Percentiles rank a stretch among this genome's conserved stretches.
Evolutionary conservation across 1,140 invertebrate species (phyloP).

Genomic region (Lerema accius): DNA sequence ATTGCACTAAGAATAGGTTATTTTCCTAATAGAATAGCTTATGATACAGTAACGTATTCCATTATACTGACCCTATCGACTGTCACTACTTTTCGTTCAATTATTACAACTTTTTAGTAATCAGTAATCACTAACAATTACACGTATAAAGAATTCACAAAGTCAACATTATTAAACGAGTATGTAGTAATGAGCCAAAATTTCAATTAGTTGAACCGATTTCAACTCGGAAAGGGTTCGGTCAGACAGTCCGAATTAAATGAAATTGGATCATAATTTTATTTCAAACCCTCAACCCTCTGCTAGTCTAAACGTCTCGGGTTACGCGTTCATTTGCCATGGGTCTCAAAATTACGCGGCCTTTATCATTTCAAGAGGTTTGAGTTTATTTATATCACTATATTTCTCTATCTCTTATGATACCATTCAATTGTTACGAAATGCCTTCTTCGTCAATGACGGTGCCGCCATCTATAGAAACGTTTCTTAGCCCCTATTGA

Average conservation of each 20-base stretch:
- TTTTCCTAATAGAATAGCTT: too few relatives aligned
- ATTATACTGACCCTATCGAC: too few relatives aligned
- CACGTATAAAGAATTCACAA: neutral
- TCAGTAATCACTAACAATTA: neutral
- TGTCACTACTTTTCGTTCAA: too few relatives aligned
- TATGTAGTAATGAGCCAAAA: neutral
- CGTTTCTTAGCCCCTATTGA: too few relatives aligned
- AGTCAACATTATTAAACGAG: neutral
- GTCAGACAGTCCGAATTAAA: constrained; percentile 7
- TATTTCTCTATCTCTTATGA: too few relatives aligned
- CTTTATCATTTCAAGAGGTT: neutral
- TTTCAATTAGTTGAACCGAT: constrained; percentile 18
- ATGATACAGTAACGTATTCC: too few relatives aligned
- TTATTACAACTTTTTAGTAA: too few relatives aligned
- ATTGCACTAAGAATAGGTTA: too few relatives aligned
- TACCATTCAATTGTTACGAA: too few relatives aligned
- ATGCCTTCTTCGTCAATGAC: too few relatives aligned
- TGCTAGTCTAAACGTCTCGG: constrained; percentile 20
- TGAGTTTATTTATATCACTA: constrained; percentile 1
- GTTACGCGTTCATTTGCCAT: constrained; percentile 16
- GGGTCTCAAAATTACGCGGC: constrained; percentile 9
- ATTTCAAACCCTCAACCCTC: constrained; percentile 21
- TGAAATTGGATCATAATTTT: constrained; percentile 28
- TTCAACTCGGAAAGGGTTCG: constrained; percentile 9
- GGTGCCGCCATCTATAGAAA: too few relatives aligned